Percentiles rank a stretch among this genome's conserved stretches.
Evolutionary conservation across 2,113 vertebrate genomes (phyloP).

Genomic region (Sylvia atricapilla): DNA sequence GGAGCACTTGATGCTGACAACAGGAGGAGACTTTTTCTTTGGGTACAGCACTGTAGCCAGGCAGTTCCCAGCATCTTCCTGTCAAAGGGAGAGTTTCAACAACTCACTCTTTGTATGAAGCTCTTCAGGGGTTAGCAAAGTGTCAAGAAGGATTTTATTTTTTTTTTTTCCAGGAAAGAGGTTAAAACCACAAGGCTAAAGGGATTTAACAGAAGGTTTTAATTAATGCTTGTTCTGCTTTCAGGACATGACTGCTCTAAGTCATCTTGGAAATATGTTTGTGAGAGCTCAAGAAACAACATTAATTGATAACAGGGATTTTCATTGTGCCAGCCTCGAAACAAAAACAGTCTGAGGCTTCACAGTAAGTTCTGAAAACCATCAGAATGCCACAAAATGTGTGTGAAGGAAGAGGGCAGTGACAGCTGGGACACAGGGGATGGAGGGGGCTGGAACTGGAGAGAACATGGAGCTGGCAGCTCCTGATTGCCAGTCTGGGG

Average conservation of each 20-base stretch:
- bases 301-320: not conserved
- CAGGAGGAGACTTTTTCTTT: slow-evolving; percentile 45
- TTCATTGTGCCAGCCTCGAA: not conserved
- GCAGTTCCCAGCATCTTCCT: slow-evolving; percentile 66
- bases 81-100: not conserved
- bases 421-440: not conserved
- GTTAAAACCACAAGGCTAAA: not conserved
- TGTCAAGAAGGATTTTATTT: not conserved
- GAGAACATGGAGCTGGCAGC: not conserved
- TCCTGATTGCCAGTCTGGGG: not conserved
- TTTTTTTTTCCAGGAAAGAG: not conserved
- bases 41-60: slow-evolving; percentile 68
- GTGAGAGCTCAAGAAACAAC: not conserved
- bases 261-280: not conserved
- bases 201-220: not conserved
- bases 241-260: not conserved
- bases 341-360: not conserved
- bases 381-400: not conserved
- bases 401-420: not conserved
- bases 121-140: not conserved
- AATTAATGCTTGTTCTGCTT: not conserved
- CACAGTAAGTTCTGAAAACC: not conserved
- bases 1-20: slow-evolving; percentile 61
- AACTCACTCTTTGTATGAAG: not conserved
- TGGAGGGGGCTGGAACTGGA: not conserved